phyloP scores from a whole-genome alignment of 2,113 vertebrate species.

The Zosterops japonicus region DNA sequence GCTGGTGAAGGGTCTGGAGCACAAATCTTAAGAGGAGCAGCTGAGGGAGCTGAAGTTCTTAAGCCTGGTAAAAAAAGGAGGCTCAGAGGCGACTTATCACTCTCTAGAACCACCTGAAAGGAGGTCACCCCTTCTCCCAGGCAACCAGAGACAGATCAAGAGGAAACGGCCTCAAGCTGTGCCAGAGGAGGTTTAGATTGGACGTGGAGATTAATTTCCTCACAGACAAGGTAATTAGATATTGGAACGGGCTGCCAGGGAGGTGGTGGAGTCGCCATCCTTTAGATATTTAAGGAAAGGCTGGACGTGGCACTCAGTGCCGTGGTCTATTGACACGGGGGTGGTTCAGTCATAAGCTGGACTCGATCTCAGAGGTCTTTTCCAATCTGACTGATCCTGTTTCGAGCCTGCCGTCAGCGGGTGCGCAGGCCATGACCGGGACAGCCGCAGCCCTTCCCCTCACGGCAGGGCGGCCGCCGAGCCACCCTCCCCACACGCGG shows the following conservation, averaged over 20 bases:
- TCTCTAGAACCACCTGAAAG: too few relatives aligned
- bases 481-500: fast-evolving
- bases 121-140: background rate
- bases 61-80: fast-evolving
- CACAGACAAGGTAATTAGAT: fast-evolving
- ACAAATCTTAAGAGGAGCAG: background rate
- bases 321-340: background rate
- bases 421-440: fast-evolving
- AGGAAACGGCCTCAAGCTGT: background rate
- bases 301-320: background rate
- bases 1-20: background rate
- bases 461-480: fast-evolving
- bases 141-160: background rate
- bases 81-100: fast-evolving
- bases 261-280: background rate
- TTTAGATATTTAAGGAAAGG: background rate
- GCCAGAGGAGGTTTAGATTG: background rate
- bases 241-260: background rate
- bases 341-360: fast-evolving
- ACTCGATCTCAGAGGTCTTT: background rate
- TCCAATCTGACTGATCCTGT: background rate
- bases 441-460: fast-evolving
- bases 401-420: fast-evolving
- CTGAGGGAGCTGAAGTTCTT: background rate
- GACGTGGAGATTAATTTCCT: background rate